Percentiles rank a stretch among this genome's conserved stretches.
phyloP scores from a whole-genome alignment of 2,888 invertebrate genomes.

The Clostera curtula region DNA sequence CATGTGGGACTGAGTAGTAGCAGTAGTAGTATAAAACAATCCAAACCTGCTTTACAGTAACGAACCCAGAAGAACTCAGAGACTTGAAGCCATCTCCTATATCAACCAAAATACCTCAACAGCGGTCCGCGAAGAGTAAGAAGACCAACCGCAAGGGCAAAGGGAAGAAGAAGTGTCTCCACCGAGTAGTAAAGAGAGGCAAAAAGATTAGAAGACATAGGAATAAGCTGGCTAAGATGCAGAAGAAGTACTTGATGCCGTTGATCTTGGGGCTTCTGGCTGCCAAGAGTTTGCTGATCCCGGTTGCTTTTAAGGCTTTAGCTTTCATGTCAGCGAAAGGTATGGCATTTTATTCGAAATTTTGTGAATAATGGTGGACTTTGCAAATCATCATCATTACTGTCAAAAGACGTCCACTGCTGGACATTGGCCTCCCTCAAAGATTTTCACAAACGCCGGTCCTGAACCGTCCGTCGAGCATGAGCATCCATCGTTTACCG shows the following conservation, averaged over 20 bases:
- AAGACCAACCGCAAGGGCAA: conserved; percentile 31
- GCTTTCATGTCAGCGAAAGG: conserved; percentile 79
- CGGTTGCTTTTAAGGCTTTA: conserved; percentile 79
- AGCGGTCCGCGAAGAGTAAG: no score
- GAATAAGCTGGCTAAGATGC: conserved; percentile 33
- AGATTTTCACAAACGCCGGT: no score
- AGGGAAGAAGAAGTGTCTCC: conserved; percentile 50
- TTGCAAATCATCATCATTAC: no score
- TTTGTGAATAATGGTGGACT: no score
- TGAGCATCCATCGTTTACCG: no score
- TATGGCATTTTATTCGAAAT: no score
- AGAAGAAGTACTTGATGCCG: conserved; percentile 75
- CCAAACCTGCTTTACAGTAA: conserved; percentile 4
- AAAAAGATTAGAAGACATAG: conserved; percentile 26
- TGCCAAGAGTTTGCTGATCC: conserved; percentile 79
- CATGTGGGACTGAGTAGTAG: no score
- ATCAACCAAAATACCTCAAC: conserved; percentile 4
- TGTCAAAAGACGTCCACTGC: no score
- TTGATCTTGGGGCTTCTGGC: conserved; percentile 77
- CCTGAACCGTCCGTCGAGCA: no score
- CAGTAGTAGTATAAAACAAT: no score
- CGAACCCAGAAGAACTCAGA: conserved; percentile 17
- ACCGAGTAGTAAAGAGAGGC: conserved; percentile 44
- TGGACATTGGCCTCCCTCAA: no score
- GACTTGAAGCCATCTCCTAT: conserved; percentile 11